These are phyloP conservation scores for Drosophila birchii DNA, from an alignment of 2,888 invertebrate species.

Conservation along the genomic window DNA sequence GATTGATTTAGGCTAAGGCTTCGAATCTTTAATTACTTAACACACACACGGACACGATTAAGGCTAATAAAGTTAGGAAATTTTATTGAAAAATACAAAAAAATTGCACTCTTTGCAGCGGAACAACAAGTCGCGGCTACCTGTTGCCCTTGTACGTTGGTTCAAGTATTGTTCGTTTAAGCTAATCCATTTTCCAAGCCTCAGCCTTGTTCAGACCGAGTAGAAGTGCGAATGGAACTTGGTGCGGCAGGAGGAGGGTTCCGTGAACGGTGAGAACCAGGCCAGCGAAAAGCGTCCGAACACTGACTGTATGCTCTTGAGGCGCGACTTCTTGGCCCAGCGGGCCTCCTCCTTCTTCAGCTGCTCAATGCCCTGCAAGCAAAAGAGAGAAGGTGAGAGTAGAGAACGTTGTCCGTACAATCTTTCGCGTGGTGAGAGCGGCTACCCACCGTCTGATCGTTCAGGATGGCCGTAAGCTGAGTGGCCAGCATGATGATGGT, in stretches of 20 bases:
- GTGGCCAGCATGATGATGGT: constrained; percentile 99
- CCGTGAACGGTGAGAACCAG: constrained; percentile 93
- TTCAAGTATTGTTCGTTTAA: constrained; percentile 60
- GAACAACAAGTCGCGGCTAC: constrained; percentile 56
- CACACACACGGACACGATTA: constrained; percentile 32
- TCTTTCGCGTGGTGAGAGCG: background rate
- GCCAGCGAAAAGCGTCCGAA: constrained; percentile 97
- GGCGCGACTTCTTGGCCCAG: constrained; percentile 95
- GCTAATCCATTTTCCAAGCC: constrained; percentile 31
- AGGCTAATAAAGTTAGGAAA: constrained; percentile 27
- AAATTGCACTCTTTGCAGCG: constrained; percentile 52
- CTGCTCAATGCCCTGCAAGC: constrained; percentile 95
- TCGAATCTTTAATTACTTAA: constrained; percentile 18
- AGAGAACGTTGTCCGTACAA: background rate
- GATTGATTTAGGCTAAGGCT: constrained; percentile 21
- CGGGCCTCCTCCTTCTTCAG: constrained; percentile 97
- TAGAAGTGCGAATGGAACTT: constrained; percentile 93
- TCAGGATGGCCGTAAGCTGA: constrained; percentile 98
- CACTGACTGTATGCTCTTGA: constrained; percentile 98
- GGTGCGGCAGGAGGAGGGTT: constrained; percentile 91
- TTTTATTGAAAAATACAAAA: constrained; percentile 38
- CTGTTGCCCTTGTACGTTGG: constrained; percentile 54
- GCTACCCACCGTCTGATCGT: constrained; percentile 95
- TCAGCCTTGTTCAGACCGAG: constrained; percentile 88
- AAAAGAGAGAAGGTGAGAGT: background rate